A percentile compares a stretch with the other conserved stretches of the same genome.
Evolutionary conservation across 2,113 vertebrate genomes (phyloP).

Genomic region (Lepus americanus): DNA sequence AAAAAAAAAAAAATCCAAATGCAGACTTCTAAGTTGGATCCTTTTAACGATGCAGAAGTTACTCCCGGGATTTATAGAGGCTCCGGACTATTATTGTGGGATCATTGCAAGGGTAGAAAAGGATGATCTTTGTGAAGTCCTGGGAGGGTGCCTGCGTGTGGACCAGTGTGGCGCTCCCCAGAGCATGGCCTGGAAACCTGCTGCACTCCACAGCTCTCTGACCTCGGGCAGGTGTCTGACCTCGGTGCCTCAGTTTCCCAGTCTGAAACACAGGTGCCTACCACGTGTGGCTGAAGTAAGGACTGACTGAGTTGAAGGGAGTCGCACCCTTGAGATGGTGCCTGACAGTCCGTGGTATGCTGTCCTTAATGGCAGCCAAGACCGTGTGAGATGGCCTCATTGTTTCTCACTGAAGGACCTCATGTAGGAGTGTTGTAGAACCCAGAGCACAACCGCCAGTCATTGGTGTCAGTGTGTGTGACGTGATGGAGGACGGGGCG

Average conservation of each 20-base stretch:
- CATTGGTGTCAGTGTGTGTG: too few species aligned
- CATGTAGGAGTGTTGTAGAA: neutral
- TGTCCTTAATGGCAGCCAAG: neutral
- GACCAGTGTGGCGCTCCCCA: neutral
- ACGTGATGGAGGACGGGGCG: too few species aligned
- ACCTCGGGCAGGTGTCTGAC: neutral
- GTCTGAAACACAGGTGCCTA: neutral
- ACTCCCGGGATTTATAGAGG: neutral
- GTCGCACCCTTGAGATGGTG: neutral
- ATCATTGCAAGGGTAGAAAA: neutral
- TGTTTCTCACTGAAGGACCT: neutral
- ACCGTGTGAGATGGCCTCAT: neutral
- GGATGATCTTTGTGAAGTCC: neutral
- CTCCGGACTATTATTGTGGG: neutral
- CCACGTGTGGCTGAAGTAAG: neutral
- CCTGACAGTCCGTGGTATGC: neutral
- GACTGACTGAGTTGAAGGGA: neutral
- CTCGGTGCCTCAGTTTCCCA: neutral
- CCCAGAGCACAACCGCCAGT: too few species aligned
- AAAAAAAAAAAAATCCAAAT: neutral
- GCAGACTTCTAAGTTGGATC: neutral
- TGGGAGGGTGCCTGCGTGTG: accelerated
- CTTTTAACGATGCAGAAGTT: neutral
- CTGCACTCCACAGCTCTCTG: neutral
- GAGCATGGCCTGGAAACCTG: neutral